phyloP scores from a whole-genome alignment of 2,888 invertebrate species.

The Xestoiulus laeticollis region DNA sequence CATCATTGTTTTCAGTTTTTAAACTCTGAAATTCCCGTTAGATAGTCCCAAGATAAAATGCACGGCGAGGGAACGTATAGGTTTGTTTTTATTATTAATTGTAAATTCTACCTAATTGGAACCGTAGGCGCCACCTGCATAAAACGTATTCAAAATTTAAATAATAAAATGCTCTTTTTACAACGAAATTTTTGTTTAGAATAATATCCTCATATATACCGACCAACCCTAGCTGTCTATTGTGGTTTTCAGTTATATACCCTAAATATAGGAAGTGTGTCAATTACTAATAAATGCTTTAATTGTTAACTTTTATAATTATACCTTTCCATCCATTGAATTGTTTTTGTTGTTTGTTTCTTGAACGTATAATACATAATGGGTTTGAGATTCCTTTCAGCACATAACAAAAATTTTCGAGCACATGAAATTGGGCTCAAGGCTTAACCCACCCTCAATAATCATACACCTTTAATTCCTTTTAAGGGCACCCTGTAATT shows the following conservation, averaged over 20 bases:
- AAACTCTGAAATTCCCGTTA: neutral
- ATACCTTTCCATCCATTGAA: neutral
- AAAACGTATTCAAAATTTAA: neutral
- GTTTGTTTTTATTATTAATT: neutral
- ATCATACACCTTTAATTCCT: neutral
- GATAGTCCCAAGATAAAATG: neutral
- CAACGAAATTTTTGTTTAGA: neutral
- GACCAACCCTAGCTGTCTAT: neutral
- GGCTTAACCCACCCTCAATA: neutral
- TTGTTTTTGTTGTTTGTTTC: neutral
- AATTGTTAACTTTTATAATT: neutral
- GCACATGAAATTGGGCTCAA: neutral
- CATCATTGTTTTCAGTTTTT: neutral
- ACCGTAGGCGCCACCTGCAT: neutral
- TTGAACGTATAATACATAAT: neutral
- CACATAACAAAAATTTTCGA: neutral
- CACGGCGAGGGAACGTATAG: neutral
- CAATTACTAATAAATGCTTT: neutral
- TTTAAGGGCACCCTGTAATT: slow-evolving; percentile 9
- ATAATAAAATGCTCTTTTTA: neutral
- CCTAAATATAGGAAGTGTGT: neutral
- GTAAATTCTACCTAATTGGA: neutral
- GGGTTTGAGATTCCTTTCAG: neutral
- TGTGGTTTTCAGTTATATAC: neutral
- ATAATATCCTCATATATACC: neutral